These are phyloP conservation scores for Pipistrellus pipistrellus DNA, from an alignment of 2,797 vertebrate species.

Conservation along the genomic window DNA sequence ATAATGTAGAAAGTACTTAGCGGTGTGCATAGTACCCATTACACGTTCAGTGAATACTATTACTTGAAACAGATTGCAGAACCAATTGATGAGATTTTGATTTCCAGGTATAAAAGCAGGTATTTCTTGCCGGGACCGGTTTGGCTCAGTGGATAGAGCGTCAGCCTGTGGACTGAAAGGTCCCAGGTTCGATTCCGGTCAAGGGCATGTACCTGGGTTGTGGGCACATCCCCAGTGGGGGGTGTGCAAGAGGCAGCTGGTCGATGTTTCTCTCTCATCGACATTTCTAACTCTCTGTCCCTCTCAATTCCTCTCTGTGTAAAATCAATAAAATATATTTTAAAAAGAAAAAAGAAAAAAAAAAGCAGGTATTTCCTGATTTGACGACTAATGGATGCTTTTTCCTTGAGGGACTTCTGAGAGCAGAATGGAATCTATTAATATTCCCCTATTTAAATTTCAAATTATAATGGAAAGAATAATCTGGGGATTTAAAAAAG, in stretches of 20 bases:
- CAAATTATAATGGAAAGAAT: conserved; percentile 28
- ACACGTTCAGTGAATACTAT: background rate
- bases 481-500: conserved; percentile 21
- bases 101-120: conserved; percentile 19
- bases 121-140: no score
- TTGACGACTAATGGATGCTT: background rate
- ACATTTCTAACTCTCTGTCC: no score
- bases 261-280: no score
- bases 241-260: no score
- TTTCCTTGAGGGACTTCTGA: conserved; percentile 22
- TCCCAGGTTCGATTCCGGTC: no score
- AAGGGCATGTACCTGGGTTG: no score
- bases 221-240: no score
- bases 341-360: no score
- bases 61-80: background rate
- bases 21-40: background rate
- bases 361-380: conserved; percentile 16
- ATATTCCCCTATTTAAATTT: conserved; percentile 49
- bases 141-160: no score
- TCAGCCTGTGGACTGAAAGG: no score
- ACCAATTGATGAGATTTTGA: background rate
- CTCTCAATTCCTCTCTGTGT: no score
- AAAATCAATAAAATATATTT: no score
- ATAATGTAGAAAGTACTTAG: background rate
- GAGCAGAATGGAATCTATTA: background rate